Conservation (phyloP, 2,888 invertebrate species). For the Blastobasis adustella region DNA sequence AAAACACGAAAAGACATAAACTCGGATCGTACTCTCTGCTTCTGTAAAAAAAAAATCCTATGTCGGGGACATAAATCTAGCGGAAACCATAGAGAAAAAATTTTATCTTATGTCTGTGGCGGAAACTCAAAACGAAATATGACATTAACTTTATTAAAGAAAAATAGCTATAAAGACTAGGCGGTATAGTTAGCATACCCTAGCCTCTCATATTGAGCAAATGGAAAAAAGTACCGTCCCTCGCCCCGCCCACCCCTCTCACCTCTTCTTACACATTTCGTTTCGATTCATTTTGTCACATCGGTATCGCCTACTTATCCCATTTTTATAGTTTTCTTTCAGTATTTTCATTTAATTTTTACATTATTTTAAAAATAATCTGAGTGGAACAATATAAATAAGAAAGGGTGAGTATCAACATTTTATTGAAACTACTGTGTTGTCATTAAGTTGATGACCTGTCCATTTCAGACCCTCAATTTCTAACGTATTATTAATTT, state of each 20-base stretch:
- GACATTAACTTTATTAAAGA: too few relatives aligned
- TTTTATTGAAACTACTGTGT: too few relatives aligned
- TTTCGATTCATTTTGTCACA: conserved; percentile 56
- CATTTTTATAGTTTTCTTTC: conserved; percentile 51
- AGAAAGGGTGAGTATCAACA: conserved; percentile 38
- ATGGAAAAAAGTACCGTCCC: conserved; percentile 2
- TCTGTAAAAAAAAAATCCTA: too few relatives aligned
- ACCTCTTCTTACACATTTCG: conserved; percentile 24
- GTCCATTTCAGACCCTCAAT: background rate
- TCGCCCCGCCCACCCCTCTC: conserved; percentile 23
- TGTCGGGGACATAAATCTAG: too few relatives aligned
- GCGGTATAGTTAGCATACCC: too few relatives aligned
- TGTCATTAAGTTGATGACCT: conserved; percentile 6
- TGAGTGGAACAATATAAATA: conserved; percentile 26
- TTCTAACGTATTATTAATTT: conserved; percentile 2
- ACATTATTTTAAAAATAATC: conserved; percentile 31
- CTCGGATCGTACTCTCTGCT: too few relatives aligned
- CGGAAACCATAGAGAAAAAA: too few relatives aligned
- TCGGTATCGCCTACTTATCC: conserved; percentile 30
- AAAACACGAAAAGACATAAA: too few relatives aligned
- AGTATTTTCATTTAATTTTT: conserved; percentile 58
- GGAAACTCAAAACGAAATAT: too few relatives aligned
- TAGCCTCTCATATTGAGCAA: too few relatives aligned
- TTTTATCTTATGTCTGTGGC: too few relatives aligned
- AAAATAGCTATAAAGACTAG: too few relatives aligned